phyloP scores from a whole-genome alignment of 1,140 invertebrate species.

The Physella acuta region DNA sequence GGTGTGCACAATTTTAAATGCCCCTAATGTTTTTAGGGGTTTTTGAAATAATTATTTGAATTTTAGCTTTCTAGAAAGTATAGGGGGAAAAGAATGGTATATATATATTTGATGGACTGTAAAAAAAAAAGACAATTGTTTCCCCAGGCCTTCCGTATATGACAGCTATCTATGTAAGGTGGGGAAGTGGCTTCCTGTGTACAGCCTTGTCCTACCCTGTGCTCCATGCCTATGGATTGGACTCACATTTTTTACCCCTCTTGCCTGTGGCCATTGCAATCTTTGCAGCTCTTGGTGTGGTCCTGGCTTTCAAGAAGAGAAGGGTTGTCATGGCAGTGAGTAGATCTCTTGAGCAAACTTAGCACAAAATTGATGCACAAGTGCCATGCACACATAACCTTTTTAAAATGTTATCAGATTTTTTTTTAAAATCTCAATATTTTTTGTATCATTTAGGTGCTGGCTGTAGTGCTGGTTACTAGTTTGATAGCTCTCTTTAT shows the following conservation, averaged over 20 bases:
- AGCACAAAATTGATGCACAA: not conserved
- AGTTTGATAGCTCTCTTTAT: constrained; percentile 18
- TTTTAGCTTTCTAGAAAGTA: too few species aligned
- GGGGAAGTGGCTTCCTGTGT: constrained; percentile 34
- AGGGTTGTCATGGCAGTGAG: constrained; percentile 29
- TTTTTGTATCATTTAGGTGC: not conserved
- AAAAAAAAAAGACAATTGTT: too few species aligned
- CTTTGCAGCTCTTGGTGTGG: constrained; percentile 37
- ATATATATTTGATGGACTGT: too few species aligned
- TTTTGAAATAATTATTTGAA: too few species aligned
- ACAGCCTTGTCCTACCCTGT: constrained; percentile 41
- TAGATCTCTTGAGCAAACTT: not conserved
- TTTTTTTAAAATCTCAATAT: too few species aligned
- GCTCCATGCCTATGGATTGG: constrained; percentile 35
- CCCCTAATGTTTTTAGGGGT: too few species aligned
- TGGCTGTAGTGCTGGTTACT: constrained; percentile 4
- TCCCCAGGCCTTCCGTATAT: constrained; percentile 33
- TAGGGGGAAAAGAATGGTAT: too few species aligned
- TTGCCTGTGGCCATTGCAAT: constrained; percentile 40
- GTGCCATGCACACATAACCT: not conserved
- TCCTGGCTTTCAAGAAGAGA: constrained; percentile 36
- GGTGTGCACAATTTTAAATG: too few species aligned
- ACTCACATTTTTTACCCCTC: constrained; percentile 45
- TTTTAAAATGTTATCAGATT: not conserved
- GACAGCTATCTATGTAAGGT: constrained; percentile 33